phyloP scores from a whole-genome alignment of 2,888 invertebrate genomes.

The Nomada lathburiana region DNA sequence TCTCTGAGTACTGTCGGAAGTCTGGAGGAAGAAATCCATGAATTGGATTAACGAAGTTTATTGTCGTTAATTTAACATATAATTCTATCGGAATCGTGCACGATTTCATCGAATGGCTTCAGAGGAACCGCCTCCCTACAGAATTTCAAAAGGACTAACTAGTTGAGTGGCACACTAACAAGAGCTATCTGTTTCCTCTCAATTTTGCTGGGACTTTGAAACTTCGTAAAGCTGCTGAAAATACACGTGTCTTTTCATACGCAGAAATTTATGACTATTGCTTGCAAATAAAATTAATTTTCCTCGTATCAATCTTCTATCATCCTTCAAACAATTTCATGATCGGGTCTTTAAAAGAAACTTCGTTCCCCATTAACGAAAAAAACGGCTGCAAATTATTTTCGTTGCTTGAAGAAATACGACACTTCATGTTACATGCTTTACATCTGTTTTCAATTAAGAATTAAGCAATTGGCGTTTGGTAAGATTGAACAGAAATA shows the following conservation, averaged over 20 bases:
- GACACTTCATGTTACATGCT: too few relatives aligned
- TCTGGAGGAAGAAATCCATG: neutral
- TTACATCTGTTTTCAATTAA: too few relatives aligned
- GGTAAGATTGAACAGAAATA: too few relatives aligned
- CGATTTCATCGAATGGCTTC: neutral
- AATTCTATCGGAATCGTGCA: slow-evolving; percentile 12
- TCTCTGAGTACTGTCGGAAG: neutral
- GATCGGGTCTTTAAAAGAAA: too few relatives aligned
- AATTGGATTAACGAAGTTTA: slow-evolving; percentile 12
- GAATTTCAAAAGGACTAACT: slow-evolving; percentile 3
- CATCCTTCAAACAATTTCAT: too few relatives aligned
- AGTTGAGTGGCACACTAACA: neutral
- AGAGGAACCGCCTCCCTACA: neutral
- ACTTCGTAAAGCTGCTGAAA: neutral
- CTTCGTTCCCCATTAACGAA: too few relatives aligned
- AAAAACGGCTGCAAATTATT: too few relatives aligned
- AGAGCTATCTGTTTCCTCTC: neutral
- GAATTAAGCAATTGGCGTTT: too few relatives aligned
- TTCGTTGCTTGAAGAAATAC: too few relatives aligned
- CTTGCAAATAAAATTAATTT: too few relatives aligned
- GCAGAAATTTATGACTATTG: too few relatives aligned
- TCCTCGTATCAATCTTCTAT: too few relatives aligned
- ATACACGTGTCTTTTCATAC: neutral
- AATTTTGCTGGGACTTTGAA: neutral
- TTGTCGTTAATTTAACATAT: slow-evolving; percentile 3